Conservation (phyloP, 2,113 vertebrate genomes). For the Colossoma macropomum region DNA sequence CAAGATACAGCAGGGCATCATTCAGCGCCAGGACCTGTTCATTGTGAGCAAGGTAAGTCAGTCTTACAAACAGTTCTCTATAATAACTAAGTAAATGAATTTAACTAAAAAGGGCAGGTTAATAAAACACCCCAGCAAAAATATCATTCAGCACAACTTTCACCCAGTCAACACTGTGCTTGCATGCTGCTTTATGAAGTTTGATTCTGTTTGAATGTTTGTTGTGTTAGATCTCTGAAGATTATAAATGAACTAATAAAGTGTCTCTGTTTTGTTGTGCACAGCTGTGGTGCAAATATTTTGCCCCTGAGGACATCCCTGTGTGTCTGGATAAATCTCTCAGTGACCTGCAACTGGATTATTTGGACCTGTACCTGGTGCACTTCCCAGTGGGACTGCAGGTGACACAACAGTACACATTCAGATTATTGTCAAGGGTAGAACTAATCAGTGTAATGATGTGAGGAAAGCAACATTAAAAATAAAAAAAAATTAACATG, state of each 20-base stretch:
- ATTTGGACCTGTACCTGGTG: slow-evolving; percentile 79
- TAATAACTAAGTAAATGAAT: neutral
- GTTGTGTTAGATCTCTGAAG: too few species aligned
- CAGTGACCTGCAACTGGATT: slow-evolving; percentile 74
- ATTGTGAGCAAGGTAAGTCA: slow-evolving; percentile 74
- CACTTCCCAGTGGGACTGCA: slow-evolving; percentile 78
- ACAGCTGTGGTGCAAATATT: slow-evolving; percentile 74
- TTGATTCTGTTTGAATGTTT: too few species aligned
- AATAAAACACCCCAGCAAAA: too few species aligned
- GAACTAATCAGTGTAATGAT: too few species aligned
- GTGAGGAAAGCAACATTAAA: too few species aligned
- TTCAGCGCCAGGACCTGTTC: slow-evolving; percentile 77
- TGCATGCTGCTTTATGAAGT: neutral
- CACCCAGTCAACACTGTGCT: neutral
- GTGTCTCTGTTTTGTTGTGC: neutral
- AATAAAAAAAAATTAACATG: too few species aligned
- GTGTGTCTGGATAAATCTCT: slow-evolving; percentile 73
- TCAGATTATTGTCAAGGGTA: neutral
- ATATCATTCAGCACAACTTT: neutral
- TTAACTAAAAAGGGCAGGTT: too few species aligned
- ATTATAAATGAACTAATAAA: neutral
- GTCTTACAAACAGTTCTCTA: neutral
- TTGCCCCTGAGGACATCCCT: slow-evolving; percentile 73
- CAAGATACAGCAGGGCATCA: slow-evolving; percentile 75
- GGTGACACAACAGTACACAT: slow-evolving; percentile 59